phyloP scores from a whole-genome alignment of 2,888 invertebrate genomes.

The Ormyrus thymus region DNA sequence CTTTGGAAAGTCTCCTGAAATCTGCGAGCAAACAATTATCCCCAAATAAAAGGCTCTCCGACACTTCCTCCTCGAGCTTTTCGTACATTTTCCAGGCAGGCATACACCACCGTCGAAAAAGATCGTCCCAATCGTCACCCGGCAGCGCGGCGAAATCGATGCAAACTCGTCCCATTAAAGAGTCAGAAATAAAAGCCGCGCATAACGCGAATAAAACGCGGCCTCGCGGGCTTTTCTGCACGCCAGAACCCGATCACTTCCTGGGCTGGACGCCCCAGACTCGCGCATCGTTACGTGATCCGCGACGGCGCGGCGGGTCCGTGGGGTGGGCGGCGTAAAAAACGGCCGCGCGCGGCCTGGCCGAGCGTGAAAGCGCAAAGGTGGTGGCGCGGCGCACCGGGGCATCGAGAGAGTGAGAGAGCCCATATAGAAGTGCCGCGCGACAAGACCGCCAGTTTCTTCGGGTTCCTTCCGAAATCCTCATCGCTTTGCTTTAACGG shows the following conservation, averaged over 20 bases:
- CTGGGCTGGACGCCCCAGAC: slow-evolving; percentile 59
- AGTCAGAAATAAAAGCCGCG: too few relatives aligned
- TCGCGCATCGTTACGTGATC: slow-evolving; percentile 61
- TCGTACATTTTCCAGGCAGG: too few relatives aligned
- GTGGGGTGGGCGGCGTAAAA: slow-evolving; percentile 31
- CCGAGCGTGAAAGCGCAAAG: slow-evolving; percentile 65
- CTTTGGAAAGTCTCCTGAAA: too few relatives aligned
- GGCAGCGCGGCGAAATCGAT: too few relatives aligned
- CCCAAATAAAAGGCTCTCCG: too few relatives aligned
- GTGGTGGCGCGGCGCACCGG: slow-evolving; percentile 62
- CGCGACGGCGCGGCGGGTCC: slow-evolving; percentile 3
- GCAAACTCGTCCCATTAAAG: too few relatives aligned
- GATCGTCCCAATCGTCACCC: too few relatives aligned
- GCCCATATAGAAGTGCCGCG: slow-evolving; percentile 72
- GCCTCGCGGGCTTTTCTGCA: too few relatives aligned
- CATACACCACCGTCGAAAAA: too few relatives aligned
- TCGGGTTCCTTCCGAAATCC: slow-evolving; percentile 64
- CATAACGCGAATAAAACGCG: too few relatives aligned
- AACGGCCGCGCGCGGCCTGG: background rate
- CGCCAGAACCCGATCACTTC: slow-evolving; percentile 64
- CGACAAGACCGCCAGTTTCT: slow-evolving; percentile 68
- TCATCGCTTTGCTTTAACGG: slow-evolving; percentile 56
- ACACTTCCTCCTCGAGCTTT: too few relatives aligned
- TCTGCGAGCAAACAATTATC: too few relatives aligned
- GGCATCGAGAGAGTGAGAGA: slow-evolving; percentile 35